phyloP scores from a whole-genome alignment of 2,888 invertebrate species.

The Belgica antarctica region DNA sequence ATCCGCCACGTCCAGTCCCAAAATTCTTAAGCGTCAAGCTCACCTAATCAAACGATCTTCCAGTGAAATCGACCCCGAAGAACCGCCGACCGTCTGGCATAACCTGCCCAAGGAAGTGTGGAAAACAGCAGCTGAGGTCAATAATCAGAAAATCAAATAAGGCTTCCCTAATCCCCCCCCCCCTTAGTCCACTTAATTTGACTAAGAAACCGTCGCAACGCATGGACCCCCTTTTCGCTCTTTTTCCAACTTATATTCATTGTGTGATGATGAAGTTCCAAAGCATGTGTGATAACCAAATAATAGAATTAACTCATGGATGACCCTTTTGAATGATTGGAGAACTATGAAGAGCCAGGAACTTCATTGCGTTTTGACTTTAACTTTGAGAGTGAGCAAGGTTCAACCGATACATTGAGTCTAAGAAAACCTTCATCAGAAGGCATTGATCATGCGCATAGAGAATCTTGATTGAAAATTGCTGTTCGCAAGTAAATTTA shows the following conservation, averaged over 20 bases:
- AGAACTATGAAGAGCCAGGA: too few relatives aligned
- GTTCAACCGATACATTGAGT: too few relatives aligned
- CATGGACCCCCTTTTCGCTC: too few relatives aligned
- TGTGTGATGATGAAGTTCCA: too few relatives aligned
- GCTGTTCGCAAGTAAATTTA: not conserved
- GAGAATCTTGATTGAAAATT: not conserved
- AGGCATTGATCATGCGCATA: too few relatives aligned
- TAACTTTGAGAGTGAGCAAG: too few relatives aligned
- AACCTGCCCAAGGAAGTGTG: conserved; percentile 77
- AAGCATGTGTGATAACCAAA: conserved; percentile 15
- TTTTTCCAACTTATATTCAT: not conserved
- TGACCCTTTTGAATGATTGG: not conserved
- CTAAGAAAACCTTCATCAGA: too few relatives aligned
- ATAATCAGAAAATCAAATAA: conserved; percentile 45
- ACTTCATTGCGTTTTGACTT: too few relatives aligned
- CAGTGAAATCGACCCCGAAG: conserved; percentile 56
- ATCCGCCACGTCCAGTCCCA: conserved; percentile 45
- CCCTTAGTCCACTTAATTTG: not conserved
- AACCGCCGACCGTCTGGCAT: conserved; percentile 65
- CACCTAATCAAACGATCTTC: conserved; percentile 46
- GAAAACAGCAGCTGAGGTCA: conserved; percentile 74
- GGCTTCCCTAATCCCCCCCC: not conserved
- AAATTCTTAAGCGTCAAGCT: conserved; percentile 46
- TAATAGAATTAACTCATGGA: not conserved
- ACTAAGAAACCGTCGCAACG: not conserved